Evolutionary conservation across 2,113 vertebrate species (phyloP).

Genomic region (Lathamus discolor): DNA sequence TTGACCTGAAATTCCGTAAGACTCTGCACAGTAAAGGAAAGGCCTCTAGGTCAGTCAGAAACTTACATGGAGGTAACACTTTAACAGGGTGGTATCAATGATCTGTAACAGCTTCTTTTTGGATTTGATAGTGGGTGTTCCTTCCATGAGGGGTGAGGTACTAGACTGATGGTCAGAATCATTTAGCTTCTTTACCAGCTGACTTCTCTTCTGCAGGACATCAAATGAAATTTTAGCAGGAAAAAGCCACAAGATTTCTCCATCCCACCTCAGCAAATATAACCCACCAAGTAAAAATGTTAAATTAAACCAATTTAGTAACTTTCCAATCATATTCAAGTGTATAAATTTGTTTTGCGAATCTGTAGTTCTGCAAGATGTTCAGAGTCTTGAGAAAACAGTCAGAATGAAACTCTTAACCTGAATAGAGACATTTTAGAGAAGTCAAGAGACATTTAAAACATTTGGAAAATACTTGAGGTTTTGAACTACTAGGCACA

Average conservation of each 20-base stretch:
- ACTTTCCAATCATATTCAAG: not conserved
- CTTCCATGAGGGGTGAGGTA: conserved; percentile 94
- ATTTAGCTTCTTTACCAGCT: conserved; percentile 94
- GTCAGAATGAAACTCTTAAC: not conserved
- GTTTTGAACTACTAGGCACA: not conserved
- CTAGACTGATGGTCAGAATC: conserved; percentile 92
- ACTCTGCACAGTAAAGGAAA: fast-evolving
- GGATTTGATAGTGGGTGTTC: conserved; percentile 96
- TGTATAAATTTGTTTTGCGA: not conserved
- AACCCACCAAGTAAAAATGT: not conserved
- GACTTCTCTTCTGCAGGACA: conserved; percentile 88
- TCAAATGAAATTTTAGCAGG: not conserved
- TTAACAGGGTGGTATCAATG: conserved; percentile 95
- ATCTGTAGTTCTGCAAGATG: not conserved
- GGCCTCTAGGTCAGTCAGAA: not conserved
- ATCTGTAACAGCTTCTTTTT: conserved; percentile 97
- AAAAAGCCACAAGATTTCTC: not conserved
- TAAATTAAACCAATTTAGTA: not conserved
- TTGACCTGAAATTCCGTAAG: not conserved
- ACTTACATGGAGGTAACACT: conserved; percentile 96
- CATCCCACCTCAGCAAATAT: not conserved
- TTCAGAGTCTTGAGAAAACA: not conserved
- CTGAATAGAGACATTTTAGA: not conserved
- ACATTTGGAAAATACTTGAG: not conserved
- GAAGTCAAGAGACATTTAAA: not conserved